Conservation (phyloP, 2,797 vertebrate genomes). For the Amphiprion clarkii region DNA sequence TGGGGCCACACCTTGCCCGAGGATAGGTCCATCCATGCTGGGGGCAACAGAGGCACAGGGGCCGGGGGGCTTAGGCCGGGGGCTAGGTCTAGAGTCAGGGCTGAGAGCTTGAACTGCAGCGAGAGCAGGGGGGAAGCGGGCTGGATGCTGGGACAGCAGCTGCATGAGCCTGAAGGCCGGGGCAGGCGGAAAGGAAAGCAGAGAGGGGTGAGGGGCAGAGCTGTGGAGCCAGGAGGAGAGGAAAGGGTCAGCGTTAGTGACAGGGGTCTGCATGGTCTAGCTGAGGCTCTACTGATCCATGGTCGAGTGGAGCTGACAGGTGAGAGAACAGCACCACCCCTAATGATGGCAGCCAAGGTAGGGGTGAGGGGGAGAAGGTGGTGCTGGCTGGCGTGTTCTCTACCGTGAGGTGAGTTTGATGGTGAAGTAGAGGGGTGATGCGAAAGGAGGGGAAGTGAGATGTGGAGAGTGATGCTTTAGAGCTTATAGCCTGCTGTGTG, state of each 20-base stretch:
- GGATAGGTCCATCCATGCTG: constrained; percentile 86
- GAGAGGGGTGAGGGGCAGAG: constrained; percentile 48
- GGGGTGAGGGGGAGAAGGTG: constrained; percentile 47
- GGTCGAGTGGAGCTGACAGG: constrained; percentile 84
- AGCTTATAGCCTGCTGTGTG: constrained; percentile 53
- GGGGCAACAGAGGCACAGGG: constrained; percentile 77
- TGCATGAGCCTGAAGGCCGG: constrained; percentile 64
- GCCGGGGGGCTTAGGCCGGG: constrained; percentile 69
- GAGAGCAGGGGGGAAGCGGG: constrained; percentile 34
- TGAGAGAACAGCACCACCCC: constrained; percentile 80
- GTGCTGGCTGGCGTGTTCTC: constrained; percentile 38
- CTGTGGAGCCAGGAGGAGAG: constrained; percentile 59
- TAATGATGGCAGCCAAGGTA: constrained; percentile 80
- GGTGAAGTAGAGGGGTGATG: constrained; percentile 36
- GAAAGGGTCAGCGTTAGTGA: constrained; percentile 70
- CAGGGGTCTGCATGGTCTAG: constrained; percentile 76
- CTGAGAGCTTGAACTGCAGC: constrained; percentile 55
- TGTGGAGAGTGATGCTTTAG: constrained; percentile 47
- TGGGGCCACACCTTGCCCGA: constrained; percentile 88
- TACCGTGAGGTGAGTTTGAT: constrained; percentile 52
- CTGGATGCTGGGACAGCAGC: constrained; percentile 65
- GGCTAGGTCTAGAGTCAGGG: constrained; percentile 73
- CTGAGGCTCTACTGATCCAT: constrained; percentile 82
- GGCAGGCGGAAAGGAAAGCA: constrained; percentile 19
- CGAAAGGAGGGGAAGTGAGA: constrained; percentile 28